phyloP scores from a whole-genome alignment of 2,797 vertebrate genomes.

The Trachops cirrhosus region DNA sequence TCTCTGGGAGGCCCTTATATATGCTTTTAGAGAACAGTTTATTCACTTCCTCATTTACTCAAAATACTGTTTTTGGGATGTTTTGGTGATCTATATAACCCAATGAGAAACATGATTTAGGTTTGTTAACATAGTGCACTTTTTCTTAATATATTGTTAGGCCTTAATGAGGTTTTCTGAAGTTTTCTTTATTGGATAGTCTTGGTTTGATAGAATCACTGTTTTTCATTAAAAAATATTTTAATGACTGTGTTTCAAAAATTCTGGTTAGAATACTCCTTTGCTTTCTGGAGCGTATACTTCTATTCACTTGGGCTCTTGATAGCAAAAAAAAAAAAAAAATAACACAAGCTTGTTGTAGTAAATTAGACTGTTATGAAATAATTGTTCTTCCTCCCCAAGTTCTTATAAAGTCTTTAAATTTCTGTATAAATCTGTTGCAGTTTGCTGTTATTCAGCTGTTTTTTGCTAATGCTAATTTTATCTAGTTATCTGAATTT shows the following conservation, averaged over 20 bases:
- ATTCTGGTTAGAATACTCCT: neutral
- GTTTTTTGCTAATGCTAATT: neutral
- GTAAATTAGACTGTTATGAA: neutral
- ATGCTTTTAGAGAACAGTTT: neutral
- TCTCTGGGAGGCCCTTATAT: neutral
- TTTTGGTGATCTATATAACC: neutral
- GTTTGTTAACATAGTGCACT: neutral
- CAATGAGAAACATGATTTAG: neutral
- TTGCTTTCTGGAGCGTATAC: conserved; percentile 11
- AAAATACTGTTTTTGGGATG: neutral
- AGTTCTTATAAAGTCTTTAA: neutral
- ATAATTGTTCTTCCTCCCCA: neutral
- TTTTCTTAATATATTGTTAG: neutral
- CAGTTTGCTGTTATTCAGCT: neutral
- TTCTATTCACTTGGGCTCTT: neutral
- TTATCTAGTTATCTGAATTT: neutral
- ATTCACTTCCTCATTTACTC: neutral
- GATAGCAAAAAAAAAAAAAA: neutral
- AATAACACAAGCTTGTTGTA: neutral
- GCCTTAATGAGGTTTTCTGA: neutral
- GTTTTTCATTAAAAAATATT: conserved; percentile 19
- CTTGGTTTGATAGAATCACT: conserved; percentile 18
- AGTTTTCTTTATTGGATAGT: conserved; percentile 13
- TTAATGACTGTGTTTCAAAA: neutral
- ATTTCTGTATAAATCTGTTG: conserved; percentile 18